A percentile compares a stretch with the other conserved stretches of the same genome.
phyloP scores from a whole-genome alignment of 2,797 vertebrate genomes.

The Phylloscopus collybita region DNA sequence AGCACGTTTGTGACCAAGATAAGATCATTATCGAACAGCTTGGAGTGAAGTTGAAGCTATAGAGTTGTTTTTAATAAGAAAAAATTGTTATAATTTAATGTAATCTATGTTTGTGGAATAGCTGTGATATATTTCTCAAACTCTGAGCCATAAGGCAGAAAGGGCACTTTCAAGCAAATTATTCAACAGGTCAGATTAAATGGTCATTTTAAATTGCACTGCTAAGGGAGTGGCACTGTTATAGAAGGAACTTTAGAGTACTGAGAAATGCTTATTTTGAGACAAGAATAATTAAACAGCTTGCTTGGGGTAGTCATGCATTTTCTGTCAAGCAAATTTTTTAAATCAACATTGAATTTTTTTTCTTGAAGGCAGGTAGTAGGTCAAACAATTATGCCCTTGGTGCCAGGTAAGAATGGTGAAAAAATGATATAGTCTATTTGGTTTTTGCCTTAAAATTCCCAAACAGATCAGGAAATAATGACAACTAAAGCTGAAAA shows the following conservation, averaged over 20 bases:
- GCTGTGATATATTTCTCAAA: slow-evolving; percentile 8
- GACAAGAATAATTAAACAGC: not conserved
- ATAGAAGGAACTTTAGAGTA: not conserved
- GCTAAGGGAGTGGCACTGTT: not conserved
- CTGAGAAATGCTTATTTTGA: not conserved
- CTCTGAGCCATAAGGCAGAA: not conserved
- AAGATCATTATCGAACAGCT: slow-evolving; percentile 62
- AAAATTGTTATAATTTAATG: slow-evolving; percentile 54
- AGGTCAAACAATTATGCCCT: not conserved
- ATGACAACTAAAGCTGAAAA: not conserved
- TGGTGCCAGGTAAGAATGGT: not conserved
- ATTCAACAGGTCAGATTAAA: slow-evolving; percentile 45
- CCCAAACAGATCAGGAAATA: not conserved
- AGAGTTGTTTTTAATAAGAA: slow-evolving; percentile 36
- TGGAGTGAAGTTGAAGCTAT: slow-evolving; percentile 36
- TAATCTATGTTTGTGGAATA: slow-evolving; percentile 55
- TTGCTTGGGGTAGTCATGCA: not conserved
- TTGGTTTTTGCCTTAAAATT: not conserved
- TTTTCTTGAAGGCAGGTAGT: not conserved
- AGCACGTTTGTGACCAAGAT: slow-evolving; percentile 21
- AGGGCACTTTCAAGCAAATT: slow-evolving; percentile 24
- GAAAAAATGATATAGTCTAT: not conserved
- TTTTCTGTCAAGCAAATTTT: not conserved
- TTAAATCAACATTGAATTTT: not conserved
- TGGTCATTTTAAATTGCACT: slow-evolving; percentile 27